phyloP scores from a whole-genome alignment of 2,888 invertebrate species.

The Trachelus troglodyta region DNA sequence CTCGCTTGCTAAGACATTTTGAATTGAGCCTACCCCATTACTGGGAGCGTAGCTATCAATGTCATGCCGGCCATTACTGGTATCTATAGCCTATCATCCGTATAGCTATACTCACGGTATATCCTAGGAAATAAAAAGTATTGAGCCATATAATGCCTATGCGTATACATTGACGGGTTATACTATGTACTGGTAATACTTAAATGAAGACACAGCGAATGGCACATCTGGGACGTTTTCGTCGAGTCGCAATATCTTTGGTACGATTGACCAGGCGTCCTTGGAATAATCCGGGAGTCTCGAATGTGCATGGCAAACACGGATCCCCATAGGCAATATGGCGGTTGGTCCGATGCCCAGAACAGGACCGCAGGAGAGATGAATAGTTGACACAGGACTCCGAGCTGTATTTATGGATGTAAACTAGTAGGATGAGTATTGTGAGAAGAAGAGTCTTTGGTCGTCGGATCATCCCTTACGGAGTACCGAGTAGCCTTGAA shows the following conservation, averaged over 20 bases:
- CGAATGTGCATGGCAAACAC: background rate
- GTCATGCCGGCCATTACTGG: background rate
- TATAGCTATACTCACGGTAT: background rate
- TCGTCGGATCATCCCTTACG: background rate
- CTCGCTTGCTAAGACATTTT: background rate
- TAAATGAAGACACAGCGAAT: background rate
- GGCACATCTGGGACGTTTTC: background rate
- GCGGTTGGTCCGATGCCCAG: background rate
- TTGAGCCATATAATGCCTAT: background rate
- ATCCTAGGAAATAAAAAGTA: background rate
- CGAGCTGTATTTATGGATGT: background rate
- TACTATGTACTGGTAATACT: background rate
- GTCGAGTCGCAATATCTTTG: background rate
- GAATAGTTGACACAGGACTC: background rate
- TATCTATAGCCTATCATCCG: background rate
- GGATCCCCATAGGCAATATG: background rate
- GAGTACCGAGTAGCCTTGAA: background rate
- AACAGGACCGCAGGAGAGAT: background rate
- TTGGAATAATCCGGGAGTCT: background rate
- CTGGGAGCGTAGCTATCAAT: background rate
- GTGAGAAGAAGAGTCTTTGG: background rate
- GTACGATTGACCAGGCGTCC: background rate
- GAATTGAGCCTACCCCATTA: background rate
- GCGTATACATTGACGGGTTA: background rate
- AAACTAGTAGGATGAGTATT: background rate